phyloP scores from a whole-genome alignment of 2,888 invertebrate species.

The Drosophila mercatorum region DNA sequence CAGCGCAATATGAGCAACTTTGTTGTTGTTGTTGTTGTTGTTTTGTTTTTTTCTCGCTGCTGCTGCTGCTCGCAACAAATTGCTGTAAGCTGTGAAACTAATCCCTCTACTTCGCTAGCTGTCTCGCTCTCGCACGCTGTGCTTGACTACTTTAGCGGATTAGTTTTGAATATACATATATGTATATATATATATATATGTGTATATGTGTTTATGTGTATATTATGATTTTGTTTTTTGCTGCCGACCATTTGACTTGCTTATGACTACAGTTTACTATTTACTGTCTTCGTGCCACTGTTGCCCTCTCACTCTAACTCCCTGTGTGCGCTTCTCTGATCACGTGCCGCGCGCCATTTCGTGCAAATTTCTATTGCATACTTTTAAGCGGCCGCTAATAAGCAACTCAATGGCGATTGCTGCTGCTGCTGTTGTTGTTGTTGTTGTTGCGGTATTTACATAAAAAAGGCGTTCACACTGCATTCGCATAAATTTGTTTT shows the following conservation, averaged over 20 bases:
- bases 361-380: slow-evolving; percentile 66
- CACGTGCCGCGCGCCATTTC: slow-evolving; percentile 47
- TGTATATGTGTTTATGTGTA: neutral
- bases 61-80: slow-evolving; percentile 68
- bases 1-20: slow-evolving; percentile 72
- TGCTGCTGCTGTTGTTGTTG: slow-evolving; percentile 2
- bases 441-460: slow-evolving; percentile 35
- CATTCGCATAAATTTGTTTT: slow-evolving; percentile 40
- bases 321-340: slow-evolving; percentile 8
- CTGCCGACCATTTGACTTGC: slow-evolving; percentile 56
- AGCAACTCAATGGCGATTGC: slow-evolving; percentile 37
- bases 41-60: slow-evolving; percentile 34
- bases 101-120: slow-evolving; percentile 41
- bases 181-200: neutral
- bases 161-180: slow-evolving; percentile 59
- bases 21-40: slow-evolving; percentile 15
- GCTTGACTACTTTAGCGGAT: slow-evolving; percentile 69
- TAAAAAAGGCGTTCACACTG: slow-evolving; percentile 58
- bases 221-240: slow-evolving; percentile 35
- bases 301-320: neutral
- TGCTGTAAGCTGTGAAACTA: slow-evolving; percentile 78
- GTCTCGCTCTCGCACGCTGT: neutral
- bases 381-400: slow-evolving; percentile 59
- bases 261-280: slow-evolving; percentile 32
- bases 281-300: slow-evolving; percentile 4